Conservation (phyloP, 2,113 vertebrate species). For the Sarotherodon lohbergeri region DNA sequence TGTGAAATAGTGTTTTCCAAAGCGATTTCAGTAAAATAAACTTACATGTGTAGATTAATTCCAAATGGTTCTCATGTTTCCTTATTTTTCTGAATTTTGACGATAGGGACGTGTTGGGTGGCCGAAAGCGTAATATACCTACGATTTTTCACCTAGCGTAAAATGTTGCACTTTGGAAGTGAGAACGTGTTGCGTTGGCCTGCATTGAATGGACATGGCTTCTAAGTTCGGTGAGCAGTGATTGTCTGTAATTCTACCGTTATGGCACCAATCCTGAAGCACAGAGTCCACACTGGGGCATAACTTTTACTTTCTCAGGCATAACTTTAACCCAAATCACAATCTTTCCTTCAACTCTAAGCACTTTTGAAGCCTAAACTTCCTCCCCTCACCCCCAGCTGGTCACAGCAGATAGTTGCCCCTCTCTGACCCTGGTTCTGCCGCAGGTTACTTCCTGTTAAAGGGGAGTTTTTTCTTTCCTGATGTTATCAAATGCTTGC, state of each 20-base stretch:
- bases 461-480: not conserved
- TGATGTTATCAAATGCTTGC: not conserved
- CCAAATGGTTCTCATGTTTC: not conserved
- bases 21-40: not conserved
- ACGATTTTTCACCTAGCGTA: not conserved
- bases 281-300: not conserved
- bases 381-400: not conserved
- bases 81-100: not conserved
- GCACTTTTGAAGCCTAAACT: not conserved
- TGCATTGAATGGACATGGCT: not conserved
- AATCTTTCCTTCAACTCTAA: not conserved
- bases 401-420: not conserved
- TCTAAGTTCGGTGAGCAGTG: not conserved
- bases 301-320: not conserved
- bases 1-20: not conserved
- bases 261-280: not conserved
- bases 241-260: not conserved
- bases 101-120: not conserved
- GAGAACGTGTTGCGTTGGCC: not conserved
- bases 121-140: not conserved
- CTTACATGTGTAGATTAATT: not conserved
- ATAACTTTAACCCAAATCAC: not conserved
- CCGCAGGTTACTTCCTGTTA: not conserved
- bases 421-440: not conserved
- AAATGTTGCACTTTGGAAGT: not conserved